Evolutionary conservation across 2,888 invertebrate species (phyloP).

Genomic region (Pyrocoelia pectoralis): DNA sequence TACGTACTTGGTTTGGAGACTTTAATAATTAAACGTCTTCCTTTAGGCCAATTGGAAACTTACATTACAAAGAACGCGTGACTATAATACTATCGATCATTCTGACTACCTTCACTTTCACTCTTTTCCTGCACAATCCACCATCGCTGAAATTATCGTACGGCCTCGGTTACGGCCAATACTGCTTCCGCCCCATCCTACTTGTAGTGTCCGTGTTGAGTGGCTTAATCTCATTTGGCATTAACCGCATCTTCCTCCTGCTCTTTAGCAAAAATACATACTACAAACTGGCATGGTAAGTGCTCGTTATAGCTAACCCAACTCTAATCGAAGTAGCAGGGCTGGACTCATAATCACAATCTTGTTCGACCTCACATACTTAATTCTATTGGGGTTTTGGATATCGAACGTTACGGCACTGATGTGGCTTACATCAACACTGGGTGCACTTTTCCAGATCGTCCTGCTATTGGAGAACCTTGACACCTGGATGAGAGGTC

Average conservation of each 20-base stretch:
- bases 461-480: neutral
- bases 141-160: conserved; percentile 34
- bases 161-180: conserved; percentile 32
- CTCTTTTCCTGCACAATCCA: conserved; percentile 23
- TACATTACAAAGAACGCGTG: conserved; percentile 18
- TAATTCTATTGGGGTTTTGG: neutral
- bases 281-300: neutral
- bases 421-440: neutral
- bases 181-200: conserved; percentile 15
- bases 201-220: conserved; percentile 4
- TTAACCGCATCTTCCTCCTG: conserved; percentile 30
- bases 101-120: conserved; percentile 29
- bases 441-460: neutral
- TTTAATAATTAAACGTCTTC: too few species aligned
- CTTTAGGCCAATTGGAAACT: neutral
- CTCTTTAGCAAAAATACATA: conserved; percentile 24
- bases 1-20: too few species aligned
- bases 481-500: neutral
- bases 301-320: too few species aligned
- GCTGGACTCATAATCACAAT: neutral
- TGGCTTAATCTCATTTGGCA: conserved; percentile 27
- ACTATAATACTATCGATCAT: conserved; percentile 39
- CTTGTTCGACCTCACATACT: neutral
- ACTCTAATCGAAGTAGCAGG: neutral
- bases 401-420: neutral